Base-by-base conservation (phyloP, 64 coral and sea anemone genomes). In the Catalaphyllia jardinei region DNA sequence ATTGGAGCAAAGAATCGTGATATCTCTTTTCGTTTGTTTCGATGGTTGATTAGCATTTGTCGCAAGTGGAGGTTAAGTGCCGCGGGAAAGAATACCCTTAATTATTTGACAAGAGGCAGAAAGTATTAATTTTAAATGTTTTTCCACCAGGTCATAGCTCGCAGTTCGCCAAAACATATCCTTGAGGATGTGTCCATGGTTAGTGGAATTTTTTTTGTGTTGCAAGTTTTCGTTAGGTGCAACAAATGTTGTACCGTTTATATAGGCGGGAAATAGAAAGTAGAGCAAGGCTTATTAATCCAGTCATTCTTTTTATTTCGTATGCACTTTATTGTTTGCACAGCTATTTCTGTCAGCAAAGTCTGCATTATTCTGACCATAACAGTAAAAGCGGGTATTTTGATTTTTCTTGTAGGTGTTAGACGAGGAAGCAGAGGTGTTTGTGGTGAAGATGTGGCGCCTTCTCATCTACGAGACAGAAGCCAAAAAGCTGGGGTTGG, bases 381-480 rank as follows among this genome's bases (percentile, higher is more conserved):
- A 33, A 31, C 18, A 16, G 15, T 27, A 0, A 55, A 29, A 55
- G 24, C 4, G 16, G 39, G 19, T 28, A 14, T 78, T 52, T 27
- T 57, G 11, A n/a, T 79, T 20, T 83, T 12, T 28, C 13, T 87
- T 22, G 25, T 78, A 99, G 97, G 97, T 99, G 25, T 86, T 99
- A 18, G 97, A 99, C 39, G 97, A 99, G 52, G 97, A 99, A 93
- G 97, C 97, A 0, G 97, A 99, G 51, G 97, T 99, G 4, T 99
- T 99, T 86, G 97, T 99, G 38, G 97, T 99, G 31, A 99, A 99
- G 63, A 99, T 99, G 97, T 99, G 97, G 97, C 93, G 97, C 79
- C 86, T 99, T 7, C 94, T 99, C 0, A 99, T 99, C 67, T 99
- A 99, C 86, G 97, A 99, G 74, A 99, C 97, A 72, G 97, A 99